Percentiles rank a stretch among this genome's conserved stretches.
phyloP scores from a whole-genome alignment of 1,140 invertebrate species.

The Formica exsecta region DNA sequence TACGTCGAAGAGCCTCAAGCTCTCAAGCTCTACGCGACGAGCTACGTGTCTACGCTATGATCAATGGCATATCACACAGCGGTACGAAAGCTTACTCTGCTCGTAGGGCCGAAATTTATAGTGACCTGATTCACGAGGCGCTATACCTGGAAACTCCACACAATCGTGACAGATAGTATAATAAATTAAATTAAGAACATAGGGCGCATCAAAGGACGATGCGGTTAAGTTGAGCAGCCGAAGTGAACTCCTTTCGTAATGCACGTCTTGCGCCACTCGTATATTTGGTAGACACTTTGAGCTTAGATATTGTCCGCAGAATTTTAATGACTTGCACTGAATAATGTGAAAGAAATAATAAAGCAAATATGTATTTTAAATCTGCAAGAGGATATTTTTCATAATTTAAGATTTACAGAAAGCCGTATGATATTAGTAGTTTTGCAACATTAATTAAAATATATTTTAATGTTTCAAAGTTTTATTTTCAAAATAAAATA shows the following conservation, averaged over 20 bases:
- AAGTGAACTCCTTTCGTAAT: constrained; percentile 7
- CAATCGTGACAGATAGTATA: constrained; percentile 38
- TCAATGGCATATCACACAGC: constrained; percentile 67
- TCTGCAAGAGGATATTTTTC: background rate
- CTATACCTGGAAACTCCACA: constrained; percentile 9
- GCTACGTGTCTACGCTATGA: constrained; percentile 64
- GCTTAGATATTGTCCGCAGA: background rate
- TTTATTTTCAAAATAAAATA: background rate
- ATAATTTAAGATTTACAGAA: background rate
- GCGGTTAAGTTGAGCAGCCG: constrained; percentile 27
- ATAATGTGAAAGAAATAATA: background rate
- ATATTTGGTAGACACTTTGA: background rate
- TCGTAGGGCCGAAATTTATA: constrained; percentile 46
- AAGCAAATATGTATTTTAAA: background rate
- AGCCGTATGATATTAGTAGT: background rate
- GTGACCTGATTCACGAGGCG: constrained; percentile 25
- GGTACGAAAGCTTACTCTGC: constrained; percentile 16
- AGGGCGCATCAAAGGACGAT: constrained; percentile 34
- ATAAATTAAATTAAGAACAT: constrained; percentile 53
- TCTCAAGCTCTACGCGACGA: constrained; percentile 44
- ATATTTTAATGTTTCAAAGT: background rate
- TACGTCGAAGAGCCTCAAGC: constrained; percentile 55
- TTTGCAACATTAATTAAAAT: background rate
- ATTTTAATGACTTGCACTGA: background rate
- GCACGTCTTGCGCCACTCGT: background rate